phyloP scores from a whole-genome alignment of 2,113 vertebrate genomes.

The Parus major region DNA sequence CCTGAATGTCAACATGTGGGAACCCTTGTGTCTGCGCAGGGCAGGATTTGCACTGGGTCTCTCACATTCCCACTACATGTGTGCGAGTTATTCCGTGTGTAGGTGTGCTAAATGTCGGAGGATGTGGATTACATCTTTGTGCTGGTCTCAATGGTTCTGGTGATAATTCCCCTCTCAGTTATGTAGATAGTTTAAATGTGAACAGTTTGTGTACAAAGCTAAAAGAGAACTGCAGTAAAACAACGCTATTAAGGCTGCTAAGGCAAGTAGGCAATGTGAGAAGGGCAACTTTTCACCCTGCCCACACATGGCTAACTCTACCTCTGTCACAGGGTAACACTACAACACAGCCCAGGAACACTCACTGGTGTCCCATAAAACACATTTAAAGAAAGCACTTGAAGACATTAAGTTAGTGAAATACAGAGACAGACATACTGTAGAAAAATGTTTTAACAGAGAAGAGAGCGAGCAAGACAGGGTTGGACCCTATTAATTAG shows the following conservation, averaged over 20 bases:
- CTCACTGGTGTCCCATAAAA: not conserved
- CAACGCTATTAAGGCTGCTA: not conserved
- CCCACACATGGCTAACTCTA: not conserved
- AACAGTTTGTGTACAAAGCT: not conserved
- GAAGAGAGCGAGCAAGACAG: not conserved
- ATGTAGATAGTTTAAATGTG: not conserved
- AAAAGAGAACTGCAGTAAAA: not conserved
- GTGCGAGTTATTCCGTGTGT: not conserved
- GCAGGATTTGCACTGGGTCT: not conserved
- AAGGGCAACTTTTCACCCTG: not conserved
- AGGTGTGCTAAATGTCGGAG: not conserved
- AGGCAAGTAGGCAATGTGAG: not conserved
- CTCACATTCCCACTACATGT: not conserved
- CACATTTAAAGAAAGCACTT: not conserved
- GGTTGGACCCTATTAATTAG: constrained; percentile 31
- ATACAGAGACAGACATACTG: not conserved
- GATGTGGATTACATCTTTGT: not conserved
- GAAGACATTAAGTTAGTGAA: not conserved
- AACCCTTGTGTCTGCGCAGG: not conserved
- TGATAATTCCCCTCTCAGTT: not conserved
- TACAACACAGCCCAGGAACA: not conserved
- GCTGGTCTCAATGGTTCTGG: not conserved
- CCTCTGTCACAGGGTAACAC: not conserved
- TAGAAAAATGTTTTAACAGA: constrained; percentile 18
- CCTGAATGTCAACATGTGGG: not conserved